phyloP scores from a whole-genome alignment of 2,113 vertebrate genomes.

The Perca fluviatilis region DNA sequence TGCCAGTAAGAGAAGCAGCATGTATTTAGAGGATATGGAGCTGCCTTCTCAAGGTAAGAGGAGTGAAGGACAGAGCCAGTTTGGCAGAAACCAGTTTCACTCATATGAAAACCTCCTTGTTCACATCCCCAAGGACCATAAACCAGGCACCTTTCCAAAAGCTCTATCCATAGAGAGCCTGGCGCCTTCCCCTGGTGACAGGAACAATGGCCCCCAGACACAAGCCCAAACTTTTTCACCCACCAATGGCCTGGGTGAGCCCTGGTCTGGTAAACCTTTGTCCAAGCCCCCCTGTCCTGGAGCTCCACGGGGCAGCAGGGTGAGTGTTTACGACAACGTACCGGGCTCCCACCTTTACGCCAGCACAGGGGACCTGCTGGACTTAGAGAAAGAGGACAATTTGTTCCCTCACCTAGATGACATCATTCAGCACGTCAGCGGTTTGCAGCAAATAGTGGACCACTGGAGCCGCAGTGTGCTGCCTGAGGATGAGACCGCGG shows the following conservation, averaged over 20 bases:
- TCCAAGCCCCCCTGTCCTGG: constrained; percentile 78
- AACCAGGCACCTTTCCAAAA: constrained; percentile 98
- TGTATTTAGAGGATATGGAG: constrained; percentile 94
- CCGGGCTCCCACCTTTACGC: constrained; percentile 95
- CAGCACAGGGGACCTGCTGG: constrained; percentile 95
- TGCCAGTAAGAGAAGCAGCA: constrained; percentile 90
- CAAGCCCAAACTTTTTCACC: background rate
- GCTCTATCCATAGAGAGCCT: constrained; percentile 98
- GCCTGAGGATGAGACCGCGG: constrained; percentile 80
- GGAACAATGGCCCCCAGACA: constrained; percentile 53
- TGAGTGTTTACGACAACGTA: constrained; percentile 92
- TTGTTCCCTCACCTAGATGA: constrained; percentile 94
- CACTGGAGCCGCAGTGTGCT: constrained; percentile 92
- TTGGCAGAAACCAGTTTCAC: constrained; percentile 87
- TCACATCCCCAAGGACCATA: constrained; percentile 96
- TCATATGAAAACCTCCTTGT: constrained; percentile 95
- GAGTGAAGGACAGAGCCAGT: constrained; percentile 81
- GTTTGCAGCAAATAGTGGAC: constrained; percentile 92
- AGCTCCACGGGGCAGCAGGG: constrained; percentile 90
- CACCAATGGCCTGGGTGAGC: constrained; percentile 43
- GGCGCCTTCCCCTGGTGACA: constrained; percentile 84
- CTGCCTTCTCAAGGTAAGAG: constrained; percentile 85
- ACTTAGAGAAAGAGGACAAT: constrained; percentile 91
- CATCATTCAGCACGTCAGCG: constrained; percentile 94
- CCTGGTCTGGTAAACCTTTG: constrained; percentile 61